A percentile compares a stretch with the other conserved stretches of the same genome.
These are phyloP conservation scores for Cantharis nigra DNA, from an alignment of 2,888 invertebrate genomes.

Conservation along the genomic window DNA sequence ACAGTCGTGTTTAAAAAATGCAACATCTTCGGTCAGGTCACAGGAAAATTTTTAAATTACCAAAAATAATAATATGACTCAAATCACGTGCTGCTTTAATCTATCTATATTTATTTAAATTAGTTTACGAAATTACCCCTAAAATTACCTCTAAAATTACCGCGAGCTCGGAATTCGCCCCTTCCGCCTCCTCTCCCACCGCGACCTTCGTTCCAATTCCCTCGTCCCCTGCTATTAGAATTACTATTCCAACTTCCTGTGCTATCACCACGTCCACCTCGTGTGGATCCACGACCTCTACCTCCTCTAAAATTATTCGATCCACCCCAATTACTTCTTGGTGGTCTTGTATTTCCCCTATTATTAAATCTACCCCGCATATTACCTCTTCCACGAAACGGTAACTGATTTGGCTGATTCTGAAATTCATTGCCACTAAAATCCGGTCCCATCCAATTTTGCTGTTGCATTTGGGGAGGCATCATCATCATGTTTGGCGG, in stretches of 20 bases:
- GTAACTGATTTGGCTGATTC: neutral
- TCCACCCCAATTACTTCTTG: slow-evolving; percentile 7
- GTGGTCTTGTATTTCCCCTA: slow-evolving; percentile 18
- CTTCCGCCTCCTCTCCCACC: slow-evolving; percentile 15
- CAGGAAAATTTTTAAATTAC: neutral
- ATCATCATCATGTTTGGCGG: neutral
- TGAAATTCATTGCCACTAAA: slow-evolving; percentile 3
- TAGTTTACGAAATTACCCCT: slow-evolving; percentile 42
- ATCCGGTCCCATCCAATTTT: slow-evolving; percentile 8
- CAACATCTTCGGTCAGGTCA: neutral
- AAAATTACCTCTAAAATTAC: slow-evolving; percentile 48
- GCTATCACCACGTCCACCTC: slow-evolving; percentile 21
- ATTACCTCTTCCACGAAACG: slow-evolving; percentile 31
- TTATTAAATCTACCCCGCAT: slow-evolving; percentile 39
- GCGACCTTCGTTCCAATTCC: neutral
- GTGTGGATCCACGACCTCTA: slow-evolving; percentile 8
- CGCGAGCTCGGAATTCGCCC: slow-evolving; percentile 44
- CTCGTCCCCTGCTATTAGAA: neutral
- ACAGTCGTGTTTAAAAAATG: neutral
- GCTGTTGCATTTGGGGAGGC: neutral
- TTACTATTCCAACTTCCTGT: slow-evolving; percentile 23
- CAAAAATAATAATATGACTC: neutral
- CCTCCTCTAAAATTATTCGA: slow-evolving; percentile 32
- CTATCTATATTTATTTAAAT: neutral
- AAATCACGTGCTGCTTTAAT: neutral